Conservation (phyloP, 2,888 invertebrate genomes). For the Gortyna flavago region DNA sequence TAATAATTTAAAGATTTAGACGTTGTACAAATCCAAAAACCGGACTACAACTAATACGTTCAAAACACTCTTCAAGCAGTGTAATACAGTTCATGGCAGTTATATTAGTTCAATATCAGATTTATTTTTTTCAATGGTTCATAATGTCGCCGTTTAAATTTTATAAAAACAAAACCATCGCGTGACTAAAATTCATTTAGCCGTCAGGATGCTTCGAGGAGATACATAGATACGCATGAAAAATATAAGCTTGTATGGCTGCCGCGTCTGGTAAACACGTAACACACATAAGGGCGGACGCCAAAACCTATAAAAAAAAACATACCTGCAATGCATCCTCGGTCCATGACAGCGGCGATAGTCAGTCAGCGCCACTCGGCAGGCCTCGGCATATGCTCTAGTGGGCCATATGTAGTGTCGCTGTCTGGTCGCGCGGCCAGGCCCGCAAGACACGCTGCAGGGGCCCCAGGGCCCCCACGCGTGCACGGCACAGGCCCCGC, state of each 20-base stretch:
- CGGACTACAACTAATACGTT: background rate
- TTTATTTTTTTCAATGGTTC: background rate
- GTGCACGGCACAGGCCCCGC: conserved; percentile 91
- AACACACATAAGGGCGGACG: background rate
- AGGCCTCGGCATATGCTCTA: conserved; percentile 89
- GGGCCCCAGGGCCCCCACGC: conserved; percentile 95
- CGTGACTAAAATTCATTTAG: background rate
- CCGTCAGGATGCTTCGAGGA: background rate
- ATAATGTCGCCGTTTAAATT: background rate
- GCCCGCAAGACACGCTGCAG: conserved; percentile 95
- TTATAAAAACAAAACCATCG: background rate
- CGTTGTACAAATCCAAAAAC: background rate
- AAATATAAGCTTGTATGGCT: background rate
- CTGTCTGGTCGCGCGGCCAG: conserved; percentile 92
- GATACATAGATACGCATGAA: background rate
- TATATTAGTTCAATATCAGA: background rate
- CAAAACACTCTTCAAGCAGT: background rate
- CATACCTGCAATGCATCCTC: conserved; percentile 85
- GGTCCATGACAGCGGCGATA: conserved; percentile 87
- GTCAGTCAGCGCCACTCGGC: conserved; percentile 91
- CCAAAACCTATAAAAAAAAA: background rate
- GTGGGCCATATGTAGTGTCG: conserved; percentile 88
- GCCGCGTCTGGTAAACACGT: background rate
- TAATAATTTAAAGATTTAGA: background rate
- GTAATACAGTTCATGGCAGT: background rate